Percentiles rank a stretch among this genome's conserved stretches.
These are phyloP conservation scores for Murina feae DNA, from an alignment of 2,113 vertebrate genomes.

Conservation along the genomic window DNA sequence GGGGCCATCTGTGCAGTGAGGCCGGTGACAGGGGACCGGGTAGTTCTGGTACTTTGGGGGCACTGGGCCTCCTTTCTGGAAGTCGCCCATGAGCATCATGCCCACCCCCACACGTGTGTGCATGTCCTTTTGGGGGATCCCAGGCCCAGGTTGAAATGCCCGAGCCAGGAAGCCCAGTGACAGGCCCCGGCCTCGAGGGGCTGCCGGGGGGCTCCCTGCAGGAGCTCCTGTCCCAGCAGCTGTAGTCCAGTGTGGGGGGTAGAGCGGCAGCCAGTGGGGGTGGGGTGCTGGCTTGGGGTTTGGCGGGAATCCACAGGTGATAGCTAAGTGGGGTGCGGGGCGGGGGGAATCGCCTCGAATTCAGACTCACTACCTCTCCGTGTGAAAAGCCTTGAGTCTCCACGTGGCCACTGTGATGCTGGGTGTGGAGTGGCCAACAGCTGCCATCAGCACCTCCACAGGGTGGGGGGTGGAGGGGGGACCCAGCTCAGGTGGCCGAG, in stretches of 20 bases:
- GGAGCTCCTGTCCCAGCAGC: not conserved
- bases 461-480: too few relatives aligned
- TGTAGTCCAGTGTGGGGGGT: accelerated
- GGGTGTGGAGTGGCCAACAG: not conserved
- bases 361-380: not conserved
- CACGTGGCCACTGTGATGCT: not conserved
- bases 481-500: accelerated
- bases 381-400: not conserved
- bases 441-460: not conserved
- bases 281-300: not conserved
- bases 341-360: not conserved
- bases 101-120: not conserved
- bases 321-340: not conserved
- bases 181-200: accelerated
- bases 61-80: not conserved
- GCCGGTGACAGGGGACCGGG: not conserved
- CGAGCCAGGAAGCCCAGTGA: not conserved
- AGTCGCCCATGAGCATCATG: not conserved
- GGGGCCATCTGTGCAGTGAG: not conserved
- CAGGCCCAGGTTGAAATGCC: not conserved
- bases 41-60: not conserved
- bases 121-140: not conserved
- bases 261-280: not conserved
- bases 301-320: not conserved
- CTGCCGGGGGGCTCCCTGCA: not conserved